phyloP scores from a whole-genome alignment of 2,113 vertebrate species.

The Callipepla squamata region DNA sequence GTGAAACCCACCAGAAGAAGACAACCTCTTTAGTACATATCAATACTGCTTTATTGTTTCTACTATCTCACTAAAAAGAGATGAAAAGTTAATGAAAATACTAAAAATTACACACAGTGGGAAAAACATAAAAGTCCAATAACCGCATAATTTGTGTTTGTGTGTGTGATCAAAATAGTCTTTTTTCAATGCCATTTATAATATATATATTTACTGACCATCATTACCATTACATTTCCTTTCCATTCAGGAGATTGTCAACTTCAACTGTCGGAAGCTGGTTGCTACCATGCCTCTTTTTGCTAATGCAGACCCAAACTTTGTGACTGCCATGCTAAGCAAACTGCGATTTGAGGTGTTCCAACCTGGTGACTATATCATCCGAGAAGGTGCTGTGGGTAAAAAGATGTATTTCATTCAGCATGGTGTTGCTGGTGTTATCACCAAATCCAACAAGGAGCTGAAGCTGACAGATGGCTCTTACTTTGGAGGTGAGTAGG shows the following conservation, averaged over 20 bases:
- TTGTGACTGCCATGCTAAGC: slow-evolving; percentile 98
- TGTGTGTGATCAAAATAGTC: not conserved
- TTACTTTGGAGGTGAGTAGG: slow-evolving; percentile 93
- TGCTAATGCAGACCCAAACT: slow-evolving; percentile 97
- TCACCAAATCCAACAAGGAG: slow-evolving; percentile 97
- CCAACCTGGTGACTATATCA: slow-evolving; percentile 97
- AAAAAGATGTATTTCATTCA: slow-evolving; percentile 99
- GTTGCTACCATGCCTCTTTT: slow-evolving; percentile 99
- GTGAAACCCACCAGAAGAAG: not conserved
- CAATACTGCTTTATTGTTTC: not conserved
- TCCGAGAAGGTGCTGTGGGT: slow-evolving; percentile 95
- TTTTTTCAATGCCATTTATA: not conserved
- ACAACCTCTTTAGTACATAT: not conserved
- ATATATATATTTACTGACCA: not conserved
- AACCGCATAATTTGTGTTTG: not conserved
- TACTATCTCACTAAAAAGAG: not conserved
- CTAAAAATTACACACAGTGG: not conserved
- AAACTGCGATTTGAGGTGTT: slow-evolving; percentile 97
- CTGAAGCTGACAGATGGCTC: slow-evolving; percentile 98
- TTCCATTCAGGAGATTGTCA: slow-evolving; percentile 91
- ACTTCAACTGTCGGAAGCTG: slow-evolving; percentile 97
- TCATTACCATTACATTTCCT: not conserved
- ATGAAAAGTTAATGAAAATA: not conserved
- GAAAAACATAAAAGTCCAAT: not conserved
- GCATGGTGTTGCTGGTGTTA: slow-evolving; percentile 95